Evolutionary conservation across 2,888 invertebrate species (phyloP), one percentile per base, ranked within the genome.

Genomic region (Axea sp.): DNA sequence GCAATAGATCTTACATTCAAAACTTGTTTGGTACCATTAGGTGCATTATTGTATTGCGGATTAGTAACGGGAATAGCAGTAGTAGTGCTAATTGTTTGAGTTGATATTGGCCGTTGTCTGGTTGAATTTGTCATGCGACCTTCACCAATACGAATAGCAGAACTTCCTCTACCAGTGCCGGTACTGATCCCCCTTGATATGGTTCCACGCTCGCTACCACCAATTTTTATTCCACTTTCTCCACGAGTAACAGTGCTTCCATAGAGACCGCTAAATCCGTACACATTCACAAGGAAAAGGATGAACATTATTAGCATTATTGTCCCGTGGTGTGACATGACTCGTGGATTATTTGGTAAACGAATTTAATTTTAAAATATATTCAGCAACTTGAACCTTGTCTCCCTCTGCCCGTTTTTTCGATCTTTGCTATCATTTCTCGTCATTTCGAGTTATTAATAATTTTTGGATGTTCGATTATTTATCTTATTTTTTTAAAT

Each of bases 181-280:
- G 82, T 76, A 12, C 79, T 78, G 2, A 77, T 76, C 2, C 84
- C 83, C 33, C 82, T 83, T 1, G 82, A 77, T 7, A 82, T 76
- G 28, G 83, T 64, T 2, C 82, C 79, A 4, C 84, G 78, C 3
- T 82, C 81, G 41, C 57, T 78, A 24, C 76, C 80, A 15, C 88
- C 88, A 47, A 88, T 84, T 64, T 86, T 86, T 39, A 88, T 83
- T 8, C 85, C 83, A 51, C 85, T 87, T 53, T 84, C 86, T 1
- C 83, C 83, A 22, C 87, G 79, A 12, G 82, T 80, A 7, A 82
- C 75, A 6, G 80, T 80, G 14, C 78, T 80, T 3, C 73, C 77
- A 17, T 78, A 78, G 1, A 78, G 75, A 51, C 75, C 76, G 43
- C 77, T 78, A n/a, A 78, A 33, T 15, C 77, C 73, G 28, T 73